These are phyloP conservation scores for Gastracanthus pulcherrimus DNA, from an alignment of 2,888 invertebrate genomes.

Conservation along the genomic window DNA sequence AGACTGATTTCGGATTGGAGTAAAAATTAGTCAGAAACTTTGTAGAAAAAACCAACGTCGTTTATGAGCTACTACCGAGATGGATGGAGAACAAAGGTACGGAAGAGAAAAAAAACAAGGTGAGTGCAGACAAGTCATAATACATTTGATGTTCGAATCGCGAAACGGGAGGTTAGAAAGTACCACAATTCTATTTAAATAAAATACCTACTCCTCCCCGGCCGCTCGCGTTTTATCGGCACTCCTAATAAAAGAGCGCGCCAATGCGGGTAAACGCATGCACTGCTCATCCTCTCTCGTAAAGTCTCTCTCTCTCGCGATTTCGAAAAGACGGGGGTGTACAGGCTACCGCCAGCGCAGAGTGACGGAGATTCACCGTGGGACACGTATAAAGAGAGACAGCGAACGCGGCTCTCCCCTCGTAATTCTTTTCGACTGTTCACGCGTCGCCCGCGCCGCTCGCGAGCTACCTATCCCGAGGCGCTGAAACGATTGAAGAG, in stretches of 20 bases:
- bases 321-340: not conserved
- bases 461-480: not conserved
- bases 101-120: too few species aligned
- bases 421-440: not conserved
- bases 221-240: not conserved
- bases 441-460: not conserved
- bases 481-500: constrained; percentile 61
- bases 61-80: too few species aligned
- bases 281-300: not conserved
- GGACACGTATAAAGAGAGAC: too few species aligned
- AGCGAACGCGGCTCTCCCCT: too few species aligned
- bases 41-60: too few species aligned
- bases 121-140: not conserved
- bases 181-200: not conserved
- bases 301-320: not conserved
- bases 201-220: not conserved
- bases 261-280: not conserved
- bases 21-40: too few species aligned
- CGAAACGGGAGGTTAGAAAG: not conserved
- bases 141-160: not conserved
- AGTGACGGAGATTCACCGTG: not conserved
- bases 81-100: too few species aligned
- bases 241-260: not conserved
- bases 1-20: not conserved
- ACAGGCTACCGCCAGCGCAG: too few species aligned